Percentiles rank a stretch among this genome's conserved stretches.
These are phyloP conservation scores for Lasioglossum morio DNA, from an alignment of 2,888 invertebrate genomes.

Conservation along the genomic window DNA sequence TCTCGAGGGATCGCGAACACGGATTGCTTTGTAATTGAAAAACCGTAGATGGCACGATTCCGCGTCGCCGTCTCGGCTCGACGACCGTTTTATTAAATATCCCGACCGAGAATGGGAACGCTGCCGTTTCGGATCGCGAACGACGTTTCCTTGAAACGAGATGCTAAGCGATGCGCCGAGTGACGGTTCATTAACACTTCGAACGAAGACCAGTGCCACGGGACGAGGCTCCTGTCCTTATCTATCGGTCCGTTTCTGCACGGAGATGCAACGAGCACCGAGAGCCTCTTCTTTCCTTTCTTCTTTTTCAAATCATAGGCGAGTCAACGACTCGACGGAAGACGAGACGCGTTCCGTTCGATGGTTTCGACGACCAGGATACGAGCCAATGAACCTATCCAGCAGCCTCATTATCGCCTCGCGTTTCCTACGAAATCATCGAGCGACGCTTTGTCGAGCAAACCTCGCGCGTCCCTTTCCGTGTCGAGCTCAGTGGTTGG, in stretches of 20 bases:
- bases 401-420: slow-evolving; percentile 40
- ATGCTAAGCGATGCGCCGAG: slow-evolving; percentile 77
- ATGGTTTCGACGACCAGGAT: slow-evolving; percentile 40
- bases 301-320: slow-evolving; percentile 15
- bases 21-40: slow-evolving; percentile 21
- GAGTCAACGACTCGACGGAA: slow-evolving; percentile 45
- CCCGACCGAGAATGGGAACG: not conserved
- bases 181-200: slow-evolving; percentile 79
- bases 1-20: slow-evolving; percentile 3
- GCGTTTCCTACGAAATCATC: not conserved
- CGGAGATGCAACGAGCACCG: not conserved
- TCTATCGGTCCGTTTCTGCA: slow-evolving; percentile 7
- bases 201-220: slow-evolving; percentile 20
- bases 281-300: not conserved
- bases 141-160: slow-evolving; percentile 62
- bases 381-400: slow-evolving; percentile 53
- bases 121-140: slow-evolving; percentile 11
- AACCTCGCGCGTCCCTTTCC: not conserved
- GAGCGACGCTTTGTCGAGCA: slow-evolving; percentile 4
- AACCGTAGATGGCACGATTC: slow-evolving; percentile 9
- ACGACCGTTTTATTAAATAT: slow-evolving; percentile 5
- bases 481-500: not conserved
- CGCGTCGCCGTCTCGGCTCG: not conserved
- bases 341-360: slow-evolving; percentile 52
- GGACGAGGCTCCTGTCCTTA: not conserved